phyloP scores from a whole-genome alignment of 2,888 invertebrate species.

The Nemotelus nigrinus region DNA sequence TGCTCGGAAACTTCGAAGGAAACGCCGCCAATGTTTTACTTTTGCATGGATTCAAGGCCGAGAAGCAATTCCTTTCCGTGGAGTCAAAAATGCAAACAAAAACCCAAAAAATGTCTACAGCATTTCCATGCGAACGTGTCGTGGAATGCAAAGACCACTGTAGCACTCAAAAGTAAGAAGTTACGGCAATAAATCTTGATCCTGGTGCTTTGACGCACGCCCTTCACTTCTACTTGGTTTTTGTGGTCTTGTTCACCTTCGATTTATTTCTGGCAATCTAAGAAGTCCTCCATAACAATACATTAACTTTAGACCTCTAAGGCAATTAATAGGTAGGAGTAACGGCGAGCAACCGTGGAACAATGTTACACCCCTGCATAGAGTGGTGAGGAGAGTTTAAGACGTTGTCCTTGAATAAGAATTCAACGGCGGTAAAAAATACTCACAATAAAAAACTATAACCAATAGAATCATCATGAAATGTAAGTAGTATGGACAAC shows the following conservation, averaged over 20 bases:
- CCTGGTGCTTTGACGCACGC: conserved; percentile 27
- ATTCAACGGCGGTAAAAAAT: background rate
- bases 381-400: background rate
- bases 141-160: conserved; percentile 20
- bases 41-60: conserved; percentile 17
- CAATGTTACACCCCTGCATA: background rate
- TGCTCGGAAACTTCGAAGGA: conserved; percentile 24
- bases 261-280: conserved; percentile 19
- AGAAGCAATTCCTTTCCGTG: conserved; percentile 34
- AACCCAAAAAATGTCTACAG: background rate
- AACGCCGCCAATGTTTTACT: conserved; percentile 41
- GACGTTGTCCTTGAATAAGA: conserved; percentile 20
- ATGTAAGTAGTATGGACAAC: conserved; percentile 9
- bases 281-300: conserved; percentile 25
- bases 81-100: conserved; percentile 19
- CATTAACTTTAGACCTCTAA: background rate
- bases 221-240: conserved; percentile 18
- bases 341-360: conserved; percentile 21
- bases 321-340: conserved; percentile 16
- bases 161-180: conserved; percentile 33
- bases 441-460: conserved; percentile 6
- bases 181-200: conserved; percentile 33
- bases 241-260: conserved; percentile 13
- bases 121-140: conserved; percentile 25
- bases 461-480: conserved; percentile 4